Evolutionary conservation across 1,140 invertebrate genomes (phyloP).

Genomic region (Arion vulgaris): DNA sequence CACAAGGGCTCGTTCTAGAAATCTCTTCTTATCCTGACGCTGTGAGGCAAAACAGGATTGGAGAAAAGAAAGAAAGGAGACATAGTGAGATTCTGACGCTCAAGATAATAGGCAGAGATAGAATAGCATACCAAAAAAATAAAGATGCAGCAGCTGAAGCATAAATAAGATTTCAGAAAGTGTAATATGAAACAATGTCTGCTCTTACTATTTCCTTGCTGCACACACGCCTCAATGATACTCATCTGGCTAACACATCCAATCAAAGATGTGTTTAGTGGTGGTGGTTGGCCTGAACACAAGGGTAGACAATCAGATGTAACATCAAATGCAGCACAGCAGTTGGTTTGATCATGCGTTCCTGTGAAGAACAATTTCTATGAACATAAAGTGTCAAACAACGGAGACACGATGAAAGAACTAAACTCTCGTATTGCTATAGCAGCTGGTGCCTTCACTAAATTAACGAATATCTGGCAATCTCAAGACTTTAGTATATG

Average conservation of each 20-base stretch:
- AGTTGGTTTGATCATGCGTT: conserved; percentile 8
- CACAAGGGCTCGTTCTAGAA: too few relatives aligned
- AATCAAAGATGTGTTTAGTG: not conserved
- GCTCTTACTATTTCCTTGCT: conserved; percentile 16
- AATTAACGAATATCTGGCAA: too few relatives aligned
- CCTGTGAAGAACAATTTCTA: conserved; percentile 17
- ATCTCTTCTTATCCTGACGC: too few relatives aligned
- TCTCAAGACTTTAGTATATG: too few relatives aligned
- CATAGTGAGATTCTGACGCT: too few relatives aligned
- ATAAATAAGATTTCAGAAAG: not conserved
- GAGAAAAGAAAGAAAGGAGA: too few relatives aligned
- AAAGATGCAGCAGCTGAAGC: not conserved
- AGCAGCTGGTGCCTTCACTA: too few relatives aligned
- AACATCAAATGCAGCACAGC: conserved; percentile 21
- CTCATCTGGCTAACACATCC: conserved; percentile 14
- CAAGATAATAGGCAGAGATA: too few relatives aligned
- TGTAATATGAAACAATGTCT: not conserved
- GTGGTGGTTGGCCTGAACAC: conserved; percentile 13
- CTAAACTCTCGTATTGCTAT: too few relatives aligned
- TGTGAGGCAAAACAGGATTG: too few relatives aligned
- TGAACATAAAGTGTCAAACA: not conserved
- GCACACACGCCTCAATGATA: conserved; percentile 28
- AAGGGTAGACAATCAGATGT: conserved; percentile 13
- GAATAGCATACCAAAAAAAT: not conserved
- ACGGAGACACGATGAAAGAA: too few relatives aligned